Percentiles rank a stretch among this genome's conserved stretches.
Conservation (phyloP, 2,113 vertebrate species). For the Platichthys flesus region DNA sequence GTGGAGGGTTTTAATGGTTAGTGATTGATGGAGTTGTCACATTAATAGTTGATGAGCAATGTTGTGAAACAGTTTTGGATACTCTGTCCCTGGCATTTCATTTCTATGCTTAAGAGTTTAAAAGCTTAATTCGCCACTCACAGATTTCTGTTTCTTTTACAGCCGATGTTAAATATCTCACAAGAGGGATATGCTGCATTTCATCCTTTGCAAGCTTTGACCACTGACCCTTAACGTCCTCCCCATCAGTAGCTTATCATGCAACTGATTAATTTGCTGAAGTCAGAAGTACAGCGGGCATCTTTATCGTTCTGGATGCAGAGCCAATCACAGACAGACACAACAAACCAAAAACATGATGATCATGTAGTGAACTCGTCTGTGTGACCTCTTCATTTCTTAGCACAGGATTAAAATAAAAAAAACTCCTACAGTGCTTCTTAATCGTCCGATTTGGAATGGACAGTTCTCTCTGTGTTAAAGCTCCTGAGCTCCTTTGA, state of each 20-base stretch:
- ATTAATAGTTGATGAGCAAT: conserved; percentile 52
- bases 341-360: background rate
- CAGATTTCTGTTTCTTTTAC: background rate
- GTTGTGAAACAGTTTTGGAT: conserved; percentile 45
- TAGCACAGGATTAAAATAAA: background rate
- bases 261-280: background rate
- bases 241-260: background rate
- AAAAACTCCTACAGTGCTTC: background rate
- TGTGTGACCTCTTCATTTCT: background rate
- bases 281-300: background rate
- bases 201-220: conserved; percentile 13
- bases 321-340: background rate
- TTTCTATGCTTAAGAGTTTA: conserved; percentile 7
- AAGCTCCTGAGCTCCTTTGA: too few relatives aligned
- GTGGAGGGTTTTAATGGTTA: conserved; percentile 42
- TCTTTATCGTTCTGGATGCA: background rate
- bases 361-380: background rate
- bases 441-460: too few relatives aligned
- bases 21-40: conserved; percentile 53
- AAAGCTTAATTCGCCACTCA: conserved; percentile 1
- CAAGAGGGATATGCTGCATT: background rate
- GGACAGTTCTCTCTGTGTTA: too few relatives aligned
- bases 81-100: conserved; percentile 24
- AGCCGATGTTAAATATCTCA: conserved; percentile 14
- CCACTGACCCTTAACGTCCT: conserved; percentile 8